These are phyloP conservation scores for Candidula unifasciata DNA, from an alignment of 2,888 invertebrate species.

Conservation along the genomic window DNA sequence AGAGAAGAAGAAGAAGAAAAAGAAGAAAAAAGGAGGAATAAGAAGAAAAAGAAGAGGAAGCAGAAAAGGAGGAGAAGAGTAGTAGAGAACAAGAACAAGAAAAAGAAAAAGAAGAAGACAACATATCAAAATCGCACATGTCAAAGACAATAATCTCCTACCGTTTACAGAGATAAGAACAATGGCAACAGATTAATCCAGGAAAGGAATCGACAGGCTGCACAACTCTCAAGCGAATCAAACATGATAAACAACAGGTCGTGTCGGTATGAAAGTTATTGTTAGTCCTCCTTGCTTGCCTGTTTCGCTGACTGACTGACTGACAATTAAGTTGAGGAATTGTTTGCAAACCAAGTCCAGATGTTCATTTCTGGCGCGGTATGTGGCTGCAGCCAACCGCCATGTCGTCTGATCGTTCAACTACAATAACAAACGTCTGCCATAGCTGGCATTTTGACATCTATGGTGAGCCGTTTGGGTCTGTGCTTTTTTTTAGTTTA, in stretches of 20 bases:
- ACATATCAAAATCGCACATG: too few relatives aligned
- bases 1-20: too few relatives aligned
- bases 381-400: background rate
- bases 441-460: slow-evolving; percentile 27
- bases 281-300: background rate
- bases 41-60: too few relatives aligned
- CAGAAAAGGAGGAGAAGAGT: too few relatives aligned
- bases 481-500: background rate
- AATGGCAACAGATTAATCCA: background rate
- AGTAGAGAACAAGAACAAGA: too few relatives aligned
- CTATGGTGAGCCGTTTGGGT: background rate
- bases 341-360: slow-evolving; percentile 22
- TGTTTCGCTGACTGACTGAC: background rate
- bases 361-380: slow-evolving; percentile 15
- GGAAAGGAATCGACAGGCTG: background rate
- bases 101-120: too few relatives aligned
- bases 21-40: too few relatives aligned
- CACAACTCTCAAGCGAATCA: background rate
- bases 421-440: slow-evolving; percentile 42
- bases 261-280: background rate
- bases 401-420: slow-evolving; percentile 36
- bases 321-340: slow-evolving; percentile 4
- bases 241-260: background rate
- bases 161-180: background rate
- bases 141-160: too few relatives aligned